Evolutionary conservation across 2,888 invertebrate genomes (phyloP).

Genomic region (Amiota minor): DNA sequence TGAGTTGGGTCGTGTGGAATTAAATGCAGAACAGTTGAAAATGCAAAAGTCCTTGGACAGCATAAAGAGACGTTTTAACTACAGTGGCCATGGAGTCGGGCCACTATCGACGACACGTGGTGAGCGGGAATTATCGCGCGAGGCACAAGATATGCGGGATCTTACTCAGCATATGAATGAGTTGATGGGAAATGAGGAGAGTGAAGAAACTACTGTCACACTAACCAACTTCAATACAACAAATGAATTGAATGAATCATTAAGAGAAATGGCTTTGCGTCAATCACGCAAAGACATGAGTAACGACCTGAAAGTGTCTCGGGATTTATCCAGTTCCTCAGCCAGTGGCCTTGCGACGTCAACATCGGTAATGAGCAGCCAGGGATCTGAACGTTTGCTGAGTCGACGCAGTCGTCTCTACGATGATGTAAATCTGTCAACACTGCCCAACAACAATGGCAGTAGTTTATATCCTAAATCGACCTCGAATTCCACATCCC

Average conservation of each 20-base stretch:
- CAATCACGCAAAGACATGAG: constrained; percentile 13
- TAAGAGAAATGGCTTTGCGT: constrained; percentile 12
- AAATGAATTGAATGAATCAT: constrained; percentile 33
- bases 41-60: constrained; percentile 72
- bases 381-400: constrained; percentile 65
- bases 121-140: constrained; percentile 45
- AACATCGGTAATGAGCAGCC: constrained; percentile 38
- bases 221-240: constrained; percentile 36
- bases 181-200: constrained; percentile 32
- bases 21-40: constrained; percentile 69
- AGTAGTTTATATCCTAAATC: constrained; percentile 32
- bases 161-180: constrained; percentile 40
- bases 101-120: not conserved
- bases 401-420: constrained; percentile 72
- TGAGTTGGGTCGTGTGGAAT: constrained; percentile 64
- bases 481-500: constrained; percentile 58
- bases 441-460: constrained; percentile 48
- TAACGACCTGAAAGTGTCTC: not conserved
- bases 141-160: constrained; percentile 49
- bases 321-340: not conserved
- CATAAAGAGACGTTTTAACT: constrained; percentile 68
- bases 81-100: not conserved
- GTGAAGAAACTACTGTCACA: not conserved
- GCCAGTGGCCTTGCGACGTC: constrained; percentile 33
- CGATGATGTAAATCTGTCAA: constrained; percentile 69